A percentile compares a stretch with the other conserved stretches of the same genome.
Evolutionary conservation across 64 coral and sea anemone genomes (phyloP).

Genomic region (Stichodactyla mertensii): DNA sequence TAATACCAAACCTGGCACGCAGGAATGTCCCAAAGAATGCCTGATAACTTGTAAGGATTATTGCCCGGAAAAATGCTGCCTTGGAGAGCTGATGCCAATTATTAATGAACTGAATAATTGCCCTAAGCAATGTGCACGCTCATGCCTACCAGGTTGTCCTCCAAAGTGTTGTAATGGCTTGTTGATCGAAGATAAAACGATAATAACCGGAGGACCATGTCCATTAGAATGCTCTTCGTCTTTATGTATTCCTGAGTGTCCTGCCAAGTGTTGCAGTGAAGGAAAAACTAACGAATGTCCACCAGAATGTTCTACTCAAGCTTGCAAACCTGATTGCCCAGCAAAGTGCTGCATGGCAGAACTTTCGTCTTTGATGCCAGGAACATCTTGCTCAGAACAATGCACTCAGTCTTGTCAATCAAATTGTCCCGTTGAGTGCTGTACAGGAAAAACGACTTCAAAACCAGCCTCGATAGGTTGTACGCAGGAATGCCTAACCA

Average conservation of each 20-base stretch:
- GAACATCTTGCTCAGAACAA: neutral
- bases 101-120: neutral
- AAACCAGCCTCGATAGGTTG: neutral
- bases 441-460: neutral
- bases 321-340: constrained; percentile 25
- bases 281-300: neutral
- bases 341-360: constrained; percentile 1
- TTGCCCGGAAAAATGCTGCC: constrained; percentile 23
- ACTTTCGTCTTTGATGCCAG: neutral
- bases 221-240: neutral
- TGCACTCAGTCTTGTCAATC: neutral
- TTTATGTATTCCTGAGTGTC: neutral
- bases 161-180: neutral
- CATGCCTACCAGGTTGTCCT: constrained; percentile 11
- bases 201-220: neutral
- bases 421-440: constrained; percentile 9
- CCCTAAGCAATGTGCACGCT: neutral
- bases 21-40: constrained; percentile 18
- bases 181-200: constrained; percentile 6
- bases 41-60: neutral
- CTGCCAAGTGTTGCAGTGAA: constrained; percentile 6
- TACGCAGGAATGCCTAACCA: neutral
- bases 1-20: neutral
- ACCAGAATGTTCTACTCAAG: neutral
- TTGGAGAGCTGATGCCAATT: constrained; percentile 4